Evolutionary conservation across 2,888 invertebrate genomes (phyloP), one percentile per base, ranked within the genome.

Genomic region (Netelia virgata): DNA sequence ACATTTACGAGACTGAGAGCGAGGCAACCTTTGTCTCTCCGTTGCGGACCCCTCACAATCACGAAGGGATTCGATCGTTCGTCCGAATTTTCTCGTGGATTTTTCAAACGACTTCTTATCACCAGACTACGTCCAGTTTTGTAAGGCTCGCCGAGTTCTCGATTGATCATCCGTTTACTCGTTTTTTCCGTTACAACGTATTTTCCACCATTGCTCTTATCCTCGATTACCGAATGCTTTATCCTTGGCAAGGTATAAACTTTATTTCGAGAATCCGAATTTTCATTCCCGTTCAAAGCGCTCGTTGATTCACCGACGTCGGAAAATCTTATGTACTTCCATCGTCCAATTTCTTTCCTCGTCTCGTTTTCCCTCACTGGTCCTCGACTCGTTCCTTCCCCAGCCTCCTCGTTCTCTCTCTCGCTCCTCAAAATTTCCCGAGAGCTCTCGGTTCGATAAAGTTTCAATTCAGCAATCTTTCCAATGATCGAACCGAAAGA

Each of bases 51-150:
- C 8, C 55, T 59, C 8, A 86, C 86, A 0, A 83, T 57, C 0
- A 66, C 68, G 61, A 85, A 83, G 9, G 84, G 86, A 18, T 55
- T 69, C 1, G 83, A 69, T 64, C 82, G 64, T 84, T 83, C 68
- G 6, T 55, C 47, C 72, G 59, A 74, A 47, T 50, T 68, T 41
- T 73, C 77, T 73, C 80, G 63, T n/a, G 83, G 69, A 82, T 79
- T 81, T 81, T 88, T 89, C 36, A 86, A 69, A 61, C 88, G 87
- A 83, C 90, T 91, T 43, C 87, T 86, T 84, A 91, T 87, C 50
- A 91, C 23, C 18, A 90, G 77, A 63, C 80, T 88, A 11, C 86
- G 86, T 16, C 82, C 86, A n/a, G 81, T 75, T 50, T 82, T 73
- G 63, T 84, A 87, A 43, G 77, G 86, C 53, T 86, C 80, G 55